Evolutionary conservation across 2,888 invertebrate genomes (phyloP).

Genomic region (Blastobasis adustella): DNA sequence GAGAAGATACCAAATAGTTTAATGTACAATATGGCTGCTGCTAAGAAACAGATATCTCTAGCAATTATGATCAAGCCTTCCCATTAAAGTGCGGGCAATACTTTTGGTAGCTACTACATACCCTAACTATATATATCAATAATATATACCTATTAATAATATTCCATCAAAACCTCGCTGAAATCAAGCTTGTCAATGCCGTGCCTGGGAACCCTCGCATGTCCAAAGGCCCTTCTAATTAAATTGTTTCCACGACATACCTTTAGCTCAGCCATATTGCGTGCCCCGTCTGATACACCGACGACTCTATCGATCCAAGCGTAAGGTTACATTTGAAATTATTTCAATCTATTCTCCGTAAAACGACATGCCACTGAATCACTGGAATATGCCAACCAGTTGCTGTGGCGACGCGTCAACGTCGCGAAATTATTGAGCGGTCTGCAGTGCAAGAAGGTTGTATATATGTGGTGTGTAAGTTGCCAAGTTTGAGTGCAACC

Average conservation of each 20-base stretch:
- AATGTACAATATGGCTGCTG: too few relatives aligned
- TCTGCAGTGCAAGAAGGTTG: neutral
- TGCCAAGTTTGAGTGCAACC: neutral
- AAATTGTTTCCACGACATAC: conserved; percentile 39
- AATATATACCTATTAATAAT: too few relatives aligned
- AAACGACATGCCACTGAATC: conserved; percentile 38
- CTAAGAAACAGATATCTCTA: too few relatives aligned
- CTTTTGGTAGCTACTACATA: too few relatives aligned
- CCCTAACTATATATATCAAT: too few relatives aligned
- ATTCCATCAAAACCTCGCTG: too few relatives aligned
- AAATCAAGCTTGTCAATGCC: too few relatives aligned
- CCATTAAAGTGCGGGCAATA: too few relatives aligned
- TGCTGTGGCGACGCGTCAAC: conserved; percentile 42
- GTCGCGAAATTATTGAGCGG: conserved; percentile 22
- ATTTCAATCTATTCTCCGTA: conserved; percentile 49
- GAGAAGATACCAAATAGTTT: too few relatives aligned
- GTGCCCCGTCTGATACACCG: conserved; percentile 57
- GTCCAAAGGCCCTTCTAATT: conserved; percentile 54
- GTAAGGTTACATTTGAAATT: conserved; percentile 53
- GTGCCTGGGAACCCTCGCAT: conserved; percentile 26
- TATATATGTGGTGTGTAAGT: neutral
- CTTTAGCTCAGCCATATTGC: conserved; percentile 63
- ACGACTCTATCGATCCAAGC: conserved; percentile 54
- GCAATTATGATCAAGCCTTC: too few relatives aligned
- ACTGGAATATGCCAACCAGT: conserved; percentile 29